Base-by-base conservation (phyloP, 2,888 invertebrate genomes). In the Lasioglossum malachurum region DNA sequence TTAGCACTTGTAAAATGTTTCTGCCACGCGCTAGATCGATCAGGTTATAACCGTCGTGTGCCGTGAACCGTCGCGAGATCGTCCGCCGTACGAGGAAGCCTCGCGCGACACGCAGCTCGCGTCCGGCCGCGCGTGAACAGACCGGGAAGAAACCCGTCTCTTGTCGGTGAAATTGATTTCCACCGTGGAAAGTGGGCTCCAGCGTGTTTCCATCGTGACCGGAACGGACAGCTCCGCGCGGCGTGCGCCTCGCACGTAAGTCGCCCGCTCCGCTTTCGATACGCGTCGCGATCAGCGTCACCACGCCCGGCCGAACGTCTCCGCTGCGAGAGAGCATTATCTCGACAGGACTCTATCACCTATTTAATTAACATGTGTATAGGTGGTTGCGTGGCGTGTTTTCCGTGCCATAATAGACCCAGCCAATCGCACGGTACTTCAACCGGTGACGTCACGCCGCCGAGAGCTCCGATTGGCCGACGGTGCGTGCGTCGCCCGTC, bases 371-470 rank as follows among this genome's bases (percentile, higher is more conserved):
- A 94, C 93, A 93, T 94, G 93, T 93, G 94, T 94, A 93, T 93
- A 93, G 93, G 93, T 94, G 94, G 94, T 94, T 95, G 95, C 95
- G 95, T 95, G 95, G 95, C 95, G 95, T 94, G 94, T 95, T 95
- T 94, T 92, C 93, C 93, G 94, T 94, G 93, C 94, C 94, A 93
- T 94, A 94, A 95, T 94, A 94, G 93, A 92, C 89, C 91, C 91
- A 91, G 88, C 95, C 95, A 95, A 95, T 95, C 93, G 91, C 91
- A 88, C 90, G 90, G 86, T 92, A 89, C 89, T 89, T 91, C 87
- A 89, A 86, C 87, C 83, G 87, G 91, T 94, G 94, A 95, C 95
- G 95, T 95, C 95, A 94, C 90, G 80, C 72, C 78, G 78, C 81
- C 84, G 84, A 89, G 75, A 79, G 82, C 76, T 85, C 80, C 91